Evolutionary conservation across 2,797 vertebrate species (phyloP).

Genomic region (Typhlichthys eigenmanni): DNA sequence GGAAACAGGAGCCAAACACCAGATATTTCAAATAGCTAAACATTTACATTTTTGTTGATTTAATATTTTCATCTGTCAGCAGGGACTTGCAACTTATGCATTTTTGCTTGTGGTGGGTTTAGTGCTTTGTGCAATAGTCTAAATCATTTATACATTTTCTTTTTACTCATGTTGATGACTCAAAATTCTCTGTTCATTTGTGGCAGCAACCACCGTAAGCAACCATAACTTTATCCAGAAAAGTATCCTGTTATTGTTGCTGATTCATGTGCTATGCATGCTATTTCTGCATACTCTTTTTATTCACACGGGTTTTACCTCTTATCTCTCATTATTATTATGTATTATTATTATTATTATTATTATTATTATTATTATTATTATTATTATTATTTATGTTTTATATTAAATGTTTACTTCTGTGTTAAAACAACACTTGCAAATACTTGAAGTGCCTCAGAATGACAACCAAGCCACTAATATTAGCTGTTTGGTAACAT

Average conservation of each 20-base stretch:
- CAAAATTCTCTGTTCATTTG: conserved; percentile 22
- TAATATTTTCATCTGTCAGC: background rate
- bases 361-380: too few relatives aligned
- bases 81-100: conserved; percentile 25
- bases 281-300: conserved; percentile 6
- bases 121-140: conserved; percentile 26
- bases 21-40: conserved; percentile 8
- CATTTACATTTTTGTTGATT: conserved; percentile 9
- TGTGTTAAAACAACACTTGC: too few relatives aligned
- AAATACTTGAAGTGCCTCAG: too few relatives aligned
- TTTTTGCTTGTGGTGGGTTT: conserved; percentile 21
- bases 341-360: too few relatives aligned
- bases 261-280: conserved; percentile 1
- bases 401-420: too few relatives aligned
- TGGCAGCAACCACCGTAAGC: conserved; percentile 30
- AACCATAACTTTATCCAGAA: conserved; percentile 11
- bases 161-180: conserved; percentile 57
- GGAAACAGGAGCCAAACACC: conserved; percentile 16
- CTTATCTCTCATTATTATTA: too few relatives aligned
- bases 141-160: conserved; percentile 37
- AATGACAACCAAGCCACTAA: too few relatives aligned
- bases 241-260: conserved; percentile 13
- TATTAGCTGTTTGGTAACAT: too few relatives aligned
- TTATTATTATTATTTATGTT: too few relatives aligned
- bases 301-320: background rate